phyloP scores from a whole-genome alignment of 2,888 invertebrate genomes.

The Siphonodentalium dalli region DNA sequence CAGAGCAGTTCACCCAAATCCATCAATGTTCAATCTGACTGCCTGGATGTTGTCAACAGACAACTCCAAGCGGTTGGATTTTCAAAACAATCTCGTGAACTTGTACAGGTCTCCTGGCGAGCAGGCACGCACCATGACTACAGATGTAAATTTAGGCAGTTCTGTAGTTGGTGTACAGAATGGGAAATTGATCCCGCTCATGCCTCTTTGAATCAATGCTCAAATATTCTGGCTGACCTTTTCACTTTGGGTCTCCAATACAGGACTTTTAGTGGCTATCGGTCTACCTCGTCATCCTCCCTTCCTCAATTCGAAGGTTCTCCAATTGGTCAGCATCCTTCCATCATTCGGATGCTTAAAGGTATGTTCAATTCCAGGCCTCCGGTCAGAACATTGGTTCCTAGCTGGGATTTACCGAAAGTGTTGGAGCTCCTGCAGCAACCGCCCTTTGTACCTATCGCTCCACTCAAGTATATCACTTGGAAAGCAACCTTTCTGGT shows the following conservation, averaged over 20 bases:
- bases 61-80: no score
- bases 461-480: background rate
- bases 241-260: no score
- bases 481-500: no score
- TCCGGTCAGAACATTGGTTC: conserved; percentile 6
- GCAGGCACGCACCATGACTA: no score
- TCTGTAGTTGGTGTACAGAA: background rate
- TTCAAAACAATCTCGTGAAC: no score
- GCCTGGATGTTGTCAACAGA: no score
- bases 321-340: conserved; percentile 15
- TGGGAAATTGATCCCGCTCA: background rate
- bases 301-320: background rate
- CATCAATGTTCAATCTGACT: no score
- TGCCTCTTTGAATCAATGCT: background rate
- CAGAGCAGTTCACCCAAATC: no score
- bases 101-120: no score
- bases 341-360: conserved; percentile 6
- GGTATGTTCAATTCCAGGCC: conserved; percentile 17
- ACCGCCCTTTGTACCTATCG: conserved; percentile 16
- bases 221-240: background rate
- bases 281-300: conserved; percentile 4
- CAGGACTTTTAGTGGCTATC: no score
- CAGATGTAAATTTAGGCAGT: background rate
- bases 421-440: conserved; percentile 11
- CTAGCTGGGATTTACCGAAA: conserved; percentile 21